These are phyloP conservation scores for Aproaerema taeniolella DNA, from an alignment of 2,888 invertebrate species.

Conservation along the genomic window DNA sequence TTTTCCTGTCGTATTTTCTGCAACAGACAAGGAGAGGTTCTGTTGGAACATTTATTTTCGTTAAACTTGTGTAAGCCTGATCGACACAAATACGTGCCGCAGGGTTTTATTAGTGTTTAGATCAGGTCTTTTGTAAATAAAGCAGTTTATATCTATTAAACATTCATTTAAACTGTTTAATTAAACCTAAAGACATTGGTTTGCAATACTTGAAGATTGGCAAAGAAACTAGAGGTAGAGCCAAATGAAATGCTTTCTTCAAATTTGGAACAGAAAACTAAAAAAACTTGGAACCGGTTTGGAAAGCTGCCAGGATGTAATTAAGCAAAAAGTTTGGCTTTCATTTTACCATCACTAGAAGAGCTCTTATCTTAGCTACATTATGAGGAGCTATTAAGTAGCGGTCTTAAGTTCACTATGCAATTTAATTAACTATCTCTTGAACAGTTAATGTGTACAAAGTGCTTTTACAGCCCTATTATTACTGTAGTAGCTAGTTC, in stretches of 20 bases:
- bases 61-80: constrained; percentile 27
- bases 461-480: constrained; percentile 17
- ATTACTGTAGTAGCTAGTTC: constrained; percentile 20
- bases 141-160: too few species aligned
- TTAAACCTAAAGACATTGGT: too few species aligned
- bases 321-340: constrained; percentile 24
- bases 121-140: constrained; percentile 16
- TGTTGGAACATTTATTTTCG: constrained; percentile 33
- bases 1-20: too few species aligned
- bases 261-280: constrained; percentile 9
- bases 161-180: too few species aligned
- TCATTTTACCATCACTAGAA: constrained; percentile 15
- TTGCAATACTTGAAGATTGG: too few species aligned
- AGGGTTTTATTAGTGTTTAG: constrained; percentile 21
- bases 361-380: constrained; percentile 1
- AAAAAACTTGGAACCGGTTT: constrained; percentile 15
- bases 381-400: background rate
- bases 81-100: constrained; percentile 22
- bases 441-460: constrained; percentile 7
- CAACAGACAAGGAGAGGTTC: too few species aligned
- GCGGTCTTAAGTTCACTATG: background rate
- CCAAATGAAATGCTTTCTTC: constrained; percentile 9
- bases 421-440: constrained; percentile 8
- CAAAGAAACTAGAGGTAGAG: too few species aligned
- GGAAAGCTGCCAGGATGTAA: constrained; percentile 24